Conservation (phyloP, 2,797 vertebrate genomes). For the Coilia nasus region DNA sequence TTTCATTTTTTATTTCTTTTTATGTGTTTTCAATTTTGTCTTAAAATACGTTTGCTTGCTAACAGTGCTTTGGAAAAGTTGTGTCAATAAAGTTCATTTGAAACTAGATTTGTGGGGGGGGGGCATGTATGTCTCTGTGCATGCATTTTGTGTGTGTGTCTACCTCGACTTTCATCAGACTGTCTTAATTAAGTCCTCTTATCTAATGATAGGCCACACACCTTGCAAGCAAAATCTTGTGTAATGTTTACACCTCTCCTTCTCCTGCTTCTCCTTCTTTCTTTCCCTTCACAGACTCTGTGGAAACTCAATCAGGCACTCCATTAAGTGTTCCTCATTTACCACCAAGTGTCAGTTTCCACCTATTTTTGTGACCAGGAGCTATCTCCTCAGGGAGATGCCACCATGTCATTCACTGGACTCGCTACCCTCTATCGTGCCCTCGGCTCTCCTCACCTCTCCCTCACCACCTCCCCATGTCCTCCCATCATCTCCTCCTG, state of each 20-base stretch:
- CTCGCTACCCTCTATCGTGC: not conserved
- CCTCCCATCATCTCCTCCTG: too few species aligned
- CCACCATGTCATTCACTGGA: not conserved
- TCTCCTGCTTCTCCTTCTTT: not conserved
- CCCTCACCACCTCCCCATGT: too few species aligned
- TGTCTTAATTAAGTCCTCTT: not conserved
- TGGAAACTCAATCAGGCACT: not conserved
- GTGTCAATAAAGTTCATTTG: too few species aligned
- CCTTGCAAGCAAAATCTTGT: not conserved
- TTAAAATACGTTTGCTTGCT: too few species aligned
- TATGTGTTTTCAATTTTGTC: too few species aligned
- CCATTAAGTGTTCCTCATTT: not conserved
- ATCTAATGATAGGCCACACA: not conserved
- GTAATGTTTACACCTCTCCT: not conserved
- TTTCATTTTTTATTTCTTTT: too few species aligned
- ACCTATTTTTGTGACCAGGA: not conserved
- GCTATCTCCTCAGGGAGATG: not conserved
- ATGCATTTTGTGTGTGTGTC: not conserved
- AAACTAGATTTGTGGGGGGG: too few species aligned
- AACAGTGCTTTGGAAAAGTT: too few species aligned
- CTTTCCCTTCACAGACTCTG: not conserved
- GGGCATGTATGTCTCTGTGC: too few species aligned
- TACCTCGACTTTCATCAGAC: not conserved
- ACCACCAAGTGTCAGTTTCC: constrained; percentile 1
- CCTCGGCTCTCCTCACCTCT: not conserved